Percentiles rank a stretch among this genome's conserved stretches.
Evolutionary conservation across 2,888 invertebrate genomes (phyloP).

Genomic region (Clostera curtula): DNA sequence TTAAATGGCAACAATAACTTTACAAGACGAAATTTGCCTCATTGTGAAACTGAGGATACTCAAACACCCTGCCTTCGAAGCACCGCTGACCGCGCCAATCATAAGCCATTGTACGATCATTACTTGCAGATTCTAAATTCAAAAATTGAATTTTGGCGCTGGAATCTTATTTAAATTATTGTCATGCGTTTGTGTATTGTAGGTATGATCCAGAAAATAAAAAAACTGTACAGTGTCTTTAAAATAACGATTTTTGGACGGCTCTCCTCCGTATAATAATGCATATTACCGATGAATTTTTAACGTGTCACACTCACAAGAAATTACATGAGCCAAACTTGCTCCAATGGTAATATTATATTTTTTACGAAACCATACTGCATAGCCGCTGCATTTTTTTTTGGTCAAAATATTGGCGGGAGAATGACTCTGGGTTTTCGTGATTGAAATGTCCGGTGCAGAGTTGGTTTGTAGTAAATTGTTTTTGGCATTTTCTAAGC

Average conservation of each 20-base stretch:
- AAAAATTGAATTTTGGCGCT: slow-evolving; percentile 11
- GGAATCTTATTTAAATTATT: too few species aligned
- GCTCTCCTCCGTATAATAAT: too few species aligned
- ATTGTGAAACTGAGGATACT: slow-evolving; percentile 34
- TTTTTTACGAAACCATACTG: too few species aligned
- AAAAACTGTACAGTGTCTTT: too few species aligned
- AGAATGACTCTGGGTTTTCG: slow-evolving; percentile 51
- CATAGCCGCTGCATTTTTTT: slow-evolving; percentile 22
- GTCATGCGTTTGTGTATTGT: too few species aligned
- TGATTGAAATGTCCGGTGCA: slow-evolving; percentile 53
- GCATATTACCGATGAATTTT: too few species aligned
- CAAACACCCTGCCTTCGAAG: slow-evolving; percentile 21
- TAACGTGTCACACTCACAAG: too few species aligned
- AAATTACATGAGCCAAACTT: too few species aligned
- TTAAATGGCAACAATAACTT: slow-evolving; percentile 23
- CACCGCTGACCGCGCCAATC: slow-evolving; percentile 41
- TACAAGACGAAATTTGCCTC: slow-evolving; percentile 32
- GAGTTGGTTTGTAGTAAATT: slow-evolving; percentile 16
- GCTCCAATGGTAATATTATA: too few species aligned
- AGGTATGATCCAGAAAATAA: too few species aligned
- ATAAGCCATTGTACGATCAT: slow-evolving; percentile 49
- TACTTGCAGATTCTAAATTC: slow-evolving; percentile 57
- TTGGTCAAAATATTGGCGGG: slow-evolving; percentile 48
- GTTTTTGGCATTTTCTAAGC: slow-evolving; percentile 6
- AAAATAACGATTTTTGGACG: too few species aligned